Percentiles rank a stretch among this genome's conserved stretches.
Evolutionary conservation across 30 jellyfish, hydroid and myxozoan genomes (phyloP).

Genomic region (Hydractinia echinata): DNA sequence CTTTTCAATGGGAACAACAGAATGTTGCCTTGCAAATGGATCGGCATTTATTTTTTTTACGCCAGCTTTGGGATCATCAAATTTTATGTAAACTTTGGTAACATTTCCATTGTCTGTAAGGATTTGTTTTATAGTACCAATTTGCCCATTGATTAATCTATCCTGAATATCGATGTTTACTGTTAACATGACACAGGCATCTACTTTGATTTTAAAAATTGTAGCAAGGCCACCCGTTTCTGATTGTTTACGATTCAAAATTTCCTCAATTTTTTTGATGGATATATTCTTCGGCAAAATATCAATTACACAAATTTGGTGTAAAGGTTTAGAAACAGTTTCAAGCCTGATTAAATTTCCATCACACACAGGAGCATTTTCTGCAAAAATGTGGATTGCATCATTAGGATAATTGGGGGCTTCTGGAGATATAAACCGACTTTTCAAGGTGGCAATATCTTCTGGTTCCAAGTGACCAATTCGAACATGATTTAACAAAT

Average conservation of each 20-base stretch:
- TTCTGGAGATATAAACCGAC: not conserved
- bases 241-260: constrained; percentile 1
- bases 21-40: not conserved
- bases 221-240: constrained; percentile 22
- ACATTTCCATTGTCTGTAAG: constrained; percentile 15
- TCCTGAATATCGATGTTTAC: constrained; percentile 26
- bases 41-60: not conserved
- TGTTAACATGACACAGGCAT: constrained; percentile 25
- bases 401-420: constrained; percentile 9
- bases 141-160: constrained; percentile 43
- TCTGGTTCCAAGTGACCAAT: constrained; percentile 14
- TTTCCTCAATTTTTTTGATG: not conserved
- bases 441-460: not conserved
- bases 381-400: constrained; percentile 32
- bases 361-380: constrained; percentile 11
- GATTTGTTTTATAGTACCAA: constrained; percentile 19
- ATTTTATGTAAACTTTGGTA: constrained; percentile 5
- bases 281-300: constrained; percentile 2
- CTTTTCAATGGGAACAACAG: constrained; percentile 23
- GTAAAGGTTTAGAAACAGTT: not conserved
- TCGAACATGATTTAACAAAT: constrained; percentile 19
- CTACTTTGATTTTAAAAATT: constrained; percentile 7
- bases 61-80: constrained; percentile 32
- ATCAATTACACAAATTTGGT: constrained; percentile 8
- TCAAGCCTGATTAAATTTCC: constrained; percentile 14